Base-by-base conservation (phyloP, 2,113 vertebrate species). In the Rutilus rutilus region DNA sequence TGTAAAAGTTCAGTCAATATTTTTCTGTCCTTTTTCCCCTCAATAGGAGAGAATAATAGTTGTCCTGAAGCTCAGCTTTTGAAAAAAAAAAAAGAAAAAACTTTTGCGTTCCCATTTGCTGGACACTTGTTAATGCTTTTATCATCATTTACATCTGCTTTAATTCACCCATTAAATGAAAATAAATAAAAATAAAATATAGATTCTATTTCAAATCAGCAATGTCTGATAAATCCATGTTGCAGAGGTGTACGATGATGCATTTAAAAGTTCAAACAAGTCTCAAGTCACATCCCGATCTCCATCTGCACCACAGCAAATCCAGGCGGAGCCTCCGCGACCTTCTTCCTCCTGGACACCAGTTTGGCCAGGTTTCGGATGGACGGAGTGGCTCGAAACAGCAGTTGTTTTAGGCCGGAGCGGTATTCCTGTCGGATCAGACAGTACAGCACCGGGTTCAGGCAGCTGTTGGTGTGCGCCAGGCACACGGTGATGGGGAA, bases 371-470 rank as follows among this genome's bases (percentile, higher is more conserved):
- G 60, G 54, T 82, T 89, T 4, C 50, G 91, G 62, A 91, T 17
- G 5, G 92, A 91, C 15, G 36, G 93, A 8, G 92, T 92, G 59
- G 93, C 90, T 50, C 93, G 86, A 57, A 93, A 90, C 54, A 96
- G 90, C 15, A 95, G 91, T 25, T 92, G 89, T 86, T 93, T 94
- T 30, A 96, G 92, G 12, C 91, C 94, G 0, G 90, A 90, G 23
- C 94, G 85, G 89, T 96, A 95, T 89, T 96, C 96, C 47, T 91
- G 90, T 1, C 94, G 90, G 87, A 95, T 94, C 80, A 96, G 93
- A 87, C 96, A 96, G 93, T 96, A 96, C 71, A 96, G 93, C 85
- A 96, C 92, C 0, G 96, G 95, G 87, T 96, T 96, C 39, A 96
- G 94, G 76, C 95, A 96, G 86, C 96, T 96, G 90, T 96, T 96